Conservation (phyloP, 1,140 invertebrate genomes). For the Drosophila bocqueti region DNA sequence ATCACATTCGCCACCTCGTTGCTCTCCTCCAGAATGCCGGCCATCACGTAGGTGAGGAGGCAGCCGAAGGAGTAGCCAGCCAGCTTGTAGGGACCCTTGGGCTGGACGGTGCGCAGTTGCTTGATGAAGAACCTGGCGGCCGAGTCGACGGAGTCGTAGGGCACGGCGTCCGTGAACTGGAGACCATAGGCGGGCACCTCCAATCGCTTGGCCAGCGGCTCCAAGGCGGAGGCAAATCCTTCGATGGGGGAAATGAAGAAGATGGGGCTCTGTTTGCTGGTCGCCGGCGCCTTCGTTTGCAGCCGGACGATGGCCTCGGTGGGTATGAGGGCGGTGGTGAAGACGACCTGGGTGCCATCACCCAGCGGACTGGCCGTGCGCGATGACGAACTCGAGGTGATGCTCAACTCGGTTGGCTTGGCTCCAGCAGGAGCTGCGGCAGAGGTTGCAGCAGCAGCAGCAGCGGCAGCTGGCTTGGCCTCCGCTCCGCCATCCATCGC, state of each 20-base stretch:
- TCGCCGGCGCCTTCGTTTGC: slow-evolving; percentile 84
- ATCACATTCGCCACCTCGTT: slow-evolving; percentile 89
- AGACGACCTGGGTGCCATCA: slow-evolving; percentile 86
- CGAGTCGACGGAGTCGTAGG: slow-evolving; percentile 89
- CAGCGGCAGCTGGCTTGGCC: slow-evolving; percentile 39
- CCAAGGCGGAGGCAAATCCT: slow-evolving; percentile 91
- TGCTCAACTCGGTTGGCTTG: background rate
- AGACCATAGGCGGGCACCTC: slow-evolving; percentile 94
- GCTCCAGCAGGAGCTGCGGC: slow-evolving; percentile 21
- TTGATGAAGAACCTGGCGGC: slow-evolving; percentile 93
- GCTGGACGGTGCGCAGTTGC: slow-evolving; percentile 91
- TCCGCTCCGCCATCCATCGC: slow-evolving; percentile 87
- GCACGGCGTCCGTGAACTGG: slow-evolving; percentile 93
- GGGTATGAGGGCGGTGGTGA: slow-evolving; percentile 88
- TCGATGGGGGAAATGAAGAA: slow-evolving; percentile 97
- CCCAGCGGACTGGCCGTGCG: slow-evolving; percentile 64
- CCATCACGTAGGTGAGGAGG: slow-evolving; percentile 97
- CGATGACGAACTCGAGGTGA: slow-evolving; percentile 52
- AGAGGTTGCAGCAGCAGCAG: slow-evolving; percentile 29
- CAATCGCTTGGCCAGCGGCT: slow-evolving; percentile 89
- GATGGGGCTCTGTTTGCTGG: slow-evolving; percentile 86
- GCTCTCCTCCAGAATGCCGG: slow-evolving; percentile 90
- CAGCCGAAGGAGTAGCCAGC: slow-evolving; percentile 98
- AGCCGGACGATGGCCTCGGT: slow-evolving; percentile 88
- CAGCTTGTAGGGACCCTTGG: slow-evolving; percentile 93